Evolutionary conservation across 1,140 invertebrate genomes (phyloP), one percentile per base, ranked within the genome.

Genomic region (Solenopsis fugax): DNA sequence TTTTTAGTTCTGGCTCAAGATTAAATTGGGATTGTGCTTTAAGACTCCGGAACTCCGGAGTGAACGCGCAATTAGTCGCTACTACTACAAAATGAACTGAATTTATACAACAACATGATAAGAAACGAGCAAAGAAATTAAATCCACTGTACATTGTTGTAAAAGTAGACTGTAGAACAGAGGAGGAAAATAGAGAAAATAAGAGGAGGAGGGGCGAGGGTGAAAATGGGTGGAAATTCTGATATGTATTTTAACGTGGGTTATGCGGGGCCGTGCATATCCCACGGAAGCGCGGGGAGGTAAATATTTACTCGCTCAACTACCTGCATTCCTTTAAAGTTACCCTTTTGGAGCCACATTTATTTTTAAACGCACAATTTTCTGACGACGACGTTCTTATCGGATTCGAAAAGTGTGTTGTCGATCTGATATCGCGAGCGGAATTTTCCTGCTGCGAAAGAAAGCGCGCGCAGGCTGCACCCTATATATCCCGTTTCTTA

Each of bases 191-290:
- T 29, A 73, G 41, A n/a, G n/a, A n/a, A n/a, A n/a, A n/a, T n/a
- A n/a, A 37, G 41, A 34, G 64, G 37, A 37, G 21, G 54, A n/a
- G 54, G 29, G 29, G 29, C 0, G 29, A 29, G 29, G 29, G 29
- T 1, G 29, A 29, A 2, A 29, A 29, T 29, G 45, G 41, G 69
- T 60, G 45, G 24, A 75, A 75, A 84, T 84, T 45, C 80, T 60
- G 80, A 84, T 84, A 84, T 60, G 80, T 84, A 84, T 84, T 84
- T 75, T 84, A 84, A 75, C 80, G 69, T 34, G 54, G 80, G 69
- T 34, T 84, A 84, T 75, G 54, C 69, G 69, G 80, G 45, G 29
- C 41, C 24, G 54, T n/a, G 69, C 69, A 84, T 75, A 84, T 84
- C 80, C 69, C 64, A 81, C 64, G 64, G 48, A 81, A 81, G 80